Conservation (phyloP, 2,888 invertebrate genomes). For the Pyrrhia umbra region DNA sequence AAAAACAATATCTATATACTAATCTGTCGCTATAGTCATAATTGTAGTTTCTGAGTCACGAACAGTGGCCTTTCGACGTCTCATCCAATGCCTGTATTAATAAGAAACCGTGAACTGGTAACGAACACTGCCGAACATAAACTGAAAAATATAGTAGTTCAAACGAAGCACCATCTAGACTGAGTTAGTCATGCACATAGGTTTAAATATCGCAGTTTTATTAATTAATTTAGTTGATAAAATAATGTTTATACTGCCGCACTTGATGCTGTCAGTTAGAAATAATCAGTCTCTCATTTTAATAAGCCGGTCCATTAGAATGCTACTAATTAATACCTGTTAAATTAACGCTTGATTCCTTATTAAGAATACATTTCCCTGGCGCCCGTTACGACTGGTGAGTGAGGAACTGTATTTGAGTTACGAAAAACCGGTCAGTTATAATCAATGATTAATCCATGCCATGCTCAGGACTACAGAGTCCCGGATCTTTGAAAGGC, state of each 20-base stretch:
- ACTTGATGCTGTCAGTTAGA: not conserved
- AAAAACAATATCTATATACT: conserved; percentile 7
- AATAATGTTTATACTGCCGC: conserved; percentile 7
- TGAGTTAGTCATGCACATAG: conserved; percentile 34
- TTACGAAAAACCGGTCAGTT: too few species aligned
- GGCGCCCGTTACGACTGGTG: too few species aligned
- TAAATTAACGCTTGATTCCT: too few species aligned
- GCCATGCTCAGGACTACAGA: too few species aligned
- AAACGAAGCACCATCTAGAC: conserved; percentile 29
- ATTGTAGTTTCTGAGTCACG: conserved; percentile 6
- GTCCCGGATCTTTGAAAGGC: too few species aligned
- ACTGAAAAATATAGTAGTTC: conserved; percentile 25
- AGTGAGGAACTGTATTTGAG: too few species aligned
- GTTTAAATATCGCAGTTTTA: conserved; percentile 2
- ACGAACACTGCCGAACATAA: conserved; percentile 55
- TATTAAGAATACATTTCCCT: too few species aligned
- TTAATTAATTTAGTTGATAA: conserved; percentile 16
- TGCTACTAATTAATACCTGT: too few species aligned
- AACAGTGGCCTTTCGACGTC: conserved; percentile 9
- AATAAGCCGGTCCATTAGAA: too few species aligned
- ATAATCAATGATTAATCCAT: too few species aligned
- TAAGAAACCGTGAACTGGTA: conserved; percentile 17
- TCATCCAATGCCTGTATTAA: conserved; percentile 18
- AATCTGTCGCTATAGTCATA: not conserved
- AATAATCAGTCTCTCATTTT: too few species aligned